Evolutionary conservation across 2,888 invertebrate genomes (phyloP).

Genomic region (Athalia rosae): DNA sequence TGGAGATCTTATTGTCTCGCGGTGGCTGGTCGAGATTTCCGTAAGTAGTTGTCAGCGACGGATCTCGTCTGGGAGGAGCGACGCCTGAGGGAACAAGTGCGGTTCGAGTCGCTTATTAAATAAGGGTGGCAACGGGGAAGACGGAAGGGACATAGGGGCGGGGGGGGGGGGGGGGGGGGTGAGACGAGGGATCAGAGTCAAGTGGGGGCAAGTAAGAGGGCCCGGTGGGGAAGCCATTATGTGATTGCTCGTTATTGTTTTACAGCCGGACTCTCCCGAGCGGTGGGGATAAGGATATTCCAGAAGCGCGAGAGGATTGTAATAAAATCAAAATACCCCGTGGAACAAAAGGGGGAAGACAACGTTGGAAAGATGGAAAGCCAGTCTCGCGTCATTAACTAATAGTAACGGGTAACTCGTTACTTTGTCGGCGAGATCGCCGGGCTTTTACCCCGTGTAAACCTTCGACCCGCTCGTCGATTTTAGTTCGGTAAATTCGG

Average conservation of each 20-base stretch:
- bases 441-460: background rate
- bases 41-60: constrained; percentile 2
- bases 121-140: constrained; percentile 30
- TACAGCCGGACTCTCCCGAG: constrained; percentile 45
- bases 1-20: background rate
- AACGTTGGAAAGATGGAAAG: constrained; percentile 24
- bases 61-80: constrained; percentile 46
- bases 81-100: constrained; percentile 44
- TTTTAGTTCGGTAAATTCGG: too few species aligned
- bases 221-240: constrained; percentile 54
- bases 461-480: background rate
- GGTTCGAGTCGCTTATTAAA: constrained; percentile 49
- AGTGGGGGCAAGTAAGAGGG: constrained; percentile 49
- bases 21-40: background rate
- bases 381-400: constrained; percentile 38
- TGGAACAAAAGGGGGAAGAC: constrained; percentile 19
- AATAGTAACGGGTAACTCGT: constrained; percentile 31
- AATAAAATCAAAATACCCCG: constrained; percentile 48
- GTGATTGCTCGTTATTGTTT: constrained; percentile 63
- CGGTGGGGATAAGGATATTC: constrained; percentile 25
- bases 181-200: constrained; percentile 49
- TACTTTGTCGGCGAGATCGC: background rate
- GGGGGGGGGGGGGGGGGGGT: background rate
- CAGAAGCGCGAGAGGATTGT: constrained; percentile 32
- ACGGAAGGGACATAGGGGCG: too few species aligned